These are phyloP conservation scores for Amblyteles armatorius DNA, from an alignment of 2,888 invertebrate genomes.

Conservation along the genomic window DNA sequence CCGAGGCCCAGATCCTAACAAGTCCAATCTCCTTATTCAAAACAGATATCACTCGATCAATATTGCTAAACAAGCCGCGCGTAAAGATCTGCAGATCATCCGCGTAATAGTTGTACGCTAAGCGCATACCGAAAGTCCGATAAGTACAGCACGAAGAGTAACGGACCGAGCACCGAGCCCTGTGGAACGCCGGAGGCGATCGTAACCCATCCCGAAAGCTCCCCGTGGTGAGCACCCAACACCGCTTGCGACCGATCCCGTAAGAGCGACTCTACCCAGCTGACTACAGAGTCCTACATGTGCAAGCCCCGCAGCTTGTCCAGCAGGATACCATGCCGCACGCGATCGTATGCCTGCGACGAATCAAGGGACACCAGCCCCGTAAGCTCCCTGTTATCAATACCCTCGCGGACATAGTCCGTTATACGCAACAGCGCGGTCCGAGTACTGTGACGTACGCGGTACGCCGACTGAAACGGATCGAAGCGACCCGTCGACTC, in stretches of 20 bases:
- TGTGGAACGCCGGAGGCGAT: neutral
- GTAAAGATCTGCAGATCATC: constrained; percentile 13
- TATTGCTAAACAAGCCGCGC: neutral
- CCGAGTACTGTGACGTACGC: neutral
- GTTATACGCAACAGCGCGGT: constrained; percentile 9
- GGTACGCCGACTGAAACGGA: constrained; percentile 10
- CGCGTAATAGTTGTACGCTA: neutral
- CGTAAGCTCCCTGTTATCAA: constrained; percentile 3
- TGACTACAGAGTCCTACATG: too few relatives aligned
- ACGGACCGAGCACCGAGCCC: constrained; percentile 9
- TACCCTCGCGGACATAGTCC: constrained; percentile 5
- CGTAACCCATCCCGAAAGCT: neutral
- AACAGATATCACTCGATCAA: neutral
- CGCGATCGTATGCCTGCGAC: too few relatives aligned
- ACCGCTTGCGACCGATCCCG: neutral
- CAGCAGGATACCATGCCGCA: too few relatives aligned
- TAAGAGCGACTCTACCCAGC: neutral
- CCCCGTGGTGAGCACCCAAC: neutral
- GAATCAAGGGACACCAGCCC: constrained; percentile 1
- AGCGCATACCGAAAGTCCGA: too few relatives aligned
- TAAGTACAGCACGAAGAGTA: neutral
- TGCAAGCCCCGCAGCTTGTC: too few relatives aligned
- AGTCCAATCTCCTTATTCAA: neutral
- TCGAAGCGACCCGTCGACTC: neutral
- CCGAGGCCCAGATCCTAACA: neutral